Conservation (phyloP, 1,140 invertebrate species). For the Aleiodes sp. region DNA sequence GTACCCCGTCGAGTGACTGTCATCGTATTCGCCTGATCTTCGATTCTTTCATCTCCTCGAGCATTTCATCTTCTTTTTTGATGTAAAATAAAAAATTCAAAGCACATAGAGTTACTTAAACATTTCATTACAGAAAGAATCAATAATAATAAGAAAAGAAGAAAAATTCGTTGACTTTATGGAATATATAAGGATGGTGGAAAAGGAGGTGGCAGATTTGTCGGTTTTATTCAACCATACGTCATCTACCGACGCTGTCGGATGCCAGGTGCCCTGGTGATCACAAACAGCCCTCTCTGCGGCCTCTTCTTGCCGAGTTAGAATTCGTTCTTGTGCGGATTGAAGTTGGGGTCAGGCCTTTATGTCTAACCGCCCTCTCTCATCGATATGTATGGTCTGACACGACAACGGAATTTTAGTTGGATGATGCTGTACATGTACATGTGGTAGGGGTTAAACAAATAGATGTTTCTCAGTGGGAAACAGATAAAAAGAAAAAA, state of each 20-base stretch:
- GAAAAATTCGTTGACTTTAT: background rate
- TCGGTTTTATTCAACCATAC: background rate
- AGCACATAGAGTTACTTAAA: background rate
- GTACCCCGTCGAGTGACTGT: conserved; percentile 46
- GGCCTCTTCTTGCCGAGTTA: conserved; percentile 11
- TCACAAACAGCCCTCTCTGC: conserved; percentile 1
- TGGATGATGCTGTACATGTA: conserved; percentile 41
- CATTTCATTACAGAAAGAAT: background rate
- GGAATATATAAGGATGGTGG: background rate
- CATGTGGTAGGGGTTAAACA: conserved; percentile 44
- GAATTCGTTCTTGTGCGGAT: conserved; percentile 21
- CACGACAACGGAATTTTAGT: conserved; percentile 64
- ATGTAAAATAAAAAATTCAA: background rate
- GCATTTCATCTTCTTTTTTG: conserved; percentile 21
- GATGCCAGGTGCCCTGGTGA: conserved; percentile 23
- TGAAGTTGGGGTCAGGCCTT: background rate
- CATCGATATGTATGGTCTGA: conserved; percentile 62
- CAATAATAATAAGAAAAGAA: background rate
- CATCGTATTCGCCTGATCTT: conserved; percentile 23
- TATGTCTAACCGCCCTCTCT: conserved; percentile 30
- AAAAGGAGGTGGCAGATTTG: background rate
- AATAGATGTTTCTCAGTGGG: conserved; percentile 41
- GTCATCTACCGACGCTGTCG: conserved; percentile 22
- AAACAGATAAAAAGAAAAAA: background rate
- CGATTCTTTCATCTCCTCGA: conserved; percentile 35